Base-by-base conservation (phyloP, 1,140 invertebrate species). In the Drosophila teissieri region DNA sequence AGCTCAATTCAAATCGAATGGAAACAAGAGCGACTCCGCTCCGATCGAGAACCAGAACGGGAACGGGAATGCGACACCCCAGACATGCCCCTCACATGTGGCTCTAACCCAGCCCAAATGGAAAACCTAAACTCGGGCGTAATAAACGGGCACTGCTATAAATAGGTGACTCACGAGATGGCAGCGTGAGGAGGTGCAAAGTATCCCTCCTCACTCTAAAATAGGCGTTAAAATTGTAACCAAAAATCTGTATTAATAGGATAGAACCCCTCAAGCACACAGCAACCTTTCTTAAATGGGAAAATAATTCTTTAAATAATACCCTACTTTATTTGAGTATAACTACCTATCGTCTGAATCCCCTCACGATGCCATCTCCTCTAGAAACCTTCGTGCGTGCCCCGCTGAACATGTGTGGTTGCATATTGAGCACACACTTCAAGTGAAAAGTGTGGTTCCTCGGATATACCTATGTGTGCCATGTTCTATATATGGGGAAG, bases 11-110 rank as follows among this genome's bases (percentile, higher is more conserved):
- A 4, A 12, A 37, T 61, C 55, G 19, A 17, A 34, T 54, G 34
- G 73, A 74, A 86, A 85, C 72, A 55, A 85, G 82, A 70, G 56
- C 83, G 80, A 3, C 31, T 31, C 37, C 3, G 78, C 82, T 31
- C 83, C 62, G 56, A 45, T 27, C 51, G 54, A 75, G 40, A 67
- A 64, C 36, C 54, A 73, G 45, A 67, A 37, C 62, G 80, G 63
- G 45, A 67, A 37, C 62, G 80, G 63, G 39, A 65, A 40, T 54
- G 70, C 60, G 63, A 81, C 48, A 73, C 76, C 62, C 51, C 65
- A 49, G 77, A 80, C 83, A 86, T 86, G 76, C 83, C 69, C 62
- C 78, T 64, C 83, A 82, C 79, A 88, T 74, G 73, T 80, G 80
- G 63, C 52, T 24, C 74, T 60, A 68, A 51, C 19, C 34, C 44